Percentiles rank a stretch among this genome's conserved stretches.
Conservation (phyloP, 1,140 invertebrate genomes). For the Atopsyche davidsoni region DNA sequence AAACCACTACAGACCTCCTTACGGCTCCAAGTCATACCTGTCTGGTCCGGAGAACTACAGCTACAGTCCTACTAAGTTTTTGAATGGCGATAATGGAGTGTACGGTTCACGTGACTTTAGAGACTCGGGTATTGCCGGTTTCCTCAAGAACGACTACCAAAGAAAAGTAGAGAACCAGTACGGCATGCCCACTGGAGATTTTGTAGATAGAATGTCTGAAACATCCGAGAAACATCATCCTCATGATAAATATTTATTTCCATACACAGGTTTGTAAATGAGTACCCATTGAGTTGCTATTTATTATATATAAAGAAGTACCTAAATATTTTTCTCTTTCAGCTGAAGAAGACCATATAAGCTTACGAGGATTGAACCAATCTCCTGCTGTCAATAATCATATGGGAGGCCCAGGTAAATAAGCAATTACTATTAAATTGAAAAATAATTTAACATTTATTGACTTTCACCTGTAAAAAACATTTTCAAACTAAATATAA, state of each 20-base stretch:
- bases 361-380: constrained; percentile 34
- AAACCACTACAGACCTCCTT: constrained; percentile 31
- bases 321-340: constrained; percentile 30
- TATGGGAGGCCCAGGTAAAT: constrained; percentile 14
- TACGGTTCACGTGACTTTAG: constrained; percentile 56
- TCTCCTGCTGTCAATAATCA: constrained; percentile 34
- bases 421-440: too few relatives aligned
- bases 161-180: constrained; percentile 48
- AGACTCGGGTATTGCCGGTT: constrained; percentile 44
- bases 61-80: constrained; percentile 45
- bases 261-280: constrained; percentile 57
- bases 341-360: constrained; percentile 56
- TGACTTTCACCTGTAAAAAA: too few relatives aligned
- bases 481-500: too few relatives aligned
- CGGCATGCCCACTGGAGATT: constrained; percentile 36
- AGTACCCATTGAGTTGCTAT: too few relatives aligned
- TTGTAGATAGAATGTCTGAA: constrained; percentile 59
- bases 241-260: constrained; percentile 72
- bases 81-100: constrained; percentile 39
- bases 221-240: constrained; percentile 65
- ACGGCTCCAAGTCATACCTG: constrained; percentile 46
- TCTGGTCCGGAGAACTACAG: constrained; percentile 43
- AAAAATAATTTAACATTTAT: too few relatives aligned
- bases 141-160: constrained; percentile 48
- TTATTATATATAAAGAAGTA: constrained; percentile 11